Evolutionary conservation across 2,888 invertebrate species (phyloP), one percentile per base, ranked within the genome.

Genomic region (Amblyjoppa fuscipennis): DNA sequence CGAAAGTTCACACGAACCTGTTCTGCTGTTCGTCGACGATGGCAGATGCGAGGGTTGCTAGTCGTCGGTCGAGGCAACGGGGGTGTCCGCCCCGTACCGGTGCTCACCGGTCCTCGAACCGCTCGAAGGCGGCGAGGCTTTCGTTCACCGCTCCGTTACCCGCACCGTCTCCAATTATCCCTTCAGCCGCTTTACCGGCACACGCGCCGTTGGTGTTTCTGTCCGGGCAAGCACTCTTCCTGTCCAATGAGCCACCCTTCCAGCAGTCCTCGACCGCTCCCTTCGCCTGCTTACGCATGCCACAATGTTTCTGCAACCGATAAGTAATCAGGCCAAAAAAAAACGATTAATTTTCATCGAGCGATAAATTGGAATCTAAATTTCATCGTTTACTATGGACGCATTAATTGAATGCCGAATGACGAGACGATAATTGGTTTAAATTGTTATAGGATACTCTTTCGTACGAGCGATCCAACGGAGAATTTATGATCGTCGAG

Each of bases 1-100:
- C 51, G 20, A 74, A 61, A 78, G 75, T 25, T 53, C 9, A 51
- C 56, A 87, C 88, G 74, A 59, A 94, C 94, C 94, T 94, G 94
- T 93, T 94, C 92, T 93, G 93, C 90, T 93, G 92, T 93, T 94
- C 92, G 92, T 92, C 91, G 93, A 92, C 93, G 90, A 90, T 91
- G 90, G 91, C 90, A 91, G 93, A 92, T 90, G 90, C 90, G 91
- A 93, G 92, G 91, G 91, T 92, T 90, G 92, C 90, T 93, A 89
- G 91, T 90, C 90, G 92, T 90, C 92, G 92, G 89, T 91, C 91
- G 90, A 90, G 90, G 90, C 91, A 93, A 92, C 92, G 92, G 91
- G 91, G 91, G 91, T 92, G 91, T 90, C 92, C 91, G 92, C 92
- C 93, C 93, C 93, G 93, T 93, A 91, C 91, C 91, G 92, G 91